A percentile compares a stretch with the other conserved stretches of the same genome.
These are phyloP conservation scores for Ricordea florida DNA, from an alignment of 92 coral and sea anemone species.

Conservation along the genomic window DNA sequence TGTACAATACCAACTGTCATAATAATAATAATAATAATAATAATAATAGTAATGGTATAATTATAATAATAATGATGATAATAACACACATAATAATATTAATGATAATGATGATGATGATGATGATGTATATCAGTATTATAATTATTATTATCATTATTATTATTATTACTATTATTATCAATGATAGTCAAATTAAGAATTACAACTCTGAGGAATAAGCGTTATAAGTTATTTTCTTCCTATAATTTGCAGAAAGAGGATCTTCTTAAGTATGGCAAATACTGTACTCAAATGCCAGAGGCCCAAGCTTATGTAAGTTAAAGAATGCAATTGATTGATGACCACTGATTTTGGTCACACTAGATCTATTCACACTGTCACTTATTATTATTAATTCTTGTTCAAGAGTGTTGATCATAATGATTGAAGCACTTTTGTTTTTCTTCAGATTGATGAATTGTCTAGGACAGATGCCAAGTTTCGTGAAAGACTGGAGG, in stretches of 20 bases:
- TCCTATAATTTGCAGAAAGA: constrained; percentile 79
- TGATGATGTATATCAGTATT: not conserved
- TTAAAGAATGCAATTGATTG: not conserved
- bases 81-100: too few relatives aligned
- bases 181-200: too few relatives aligned
- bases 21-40: not conserved
- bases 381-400: not conserved
- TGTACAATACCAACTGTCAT: not conserved
- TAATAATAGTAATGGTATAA: not conserved
- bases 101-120: not conserved
- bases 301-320: constrained; percentile 93
- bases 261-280: constrained; percentile 91
- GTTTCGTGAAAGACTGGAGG: constrained; percentile 79
- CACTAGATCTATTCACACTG: not conserved
- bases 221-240: not conserved
- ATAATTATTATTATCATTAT: not conserved
- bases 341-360: not conserved
- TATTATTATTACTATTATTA: too few relatives aligned
- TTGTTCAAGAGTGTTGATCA: not conserved
- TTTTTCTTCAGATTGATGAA: constrained; percentile 69
- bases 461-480: constrained; percentile 71
- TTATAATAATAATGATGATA: too few relatives aligned
- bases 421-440: not conserved
- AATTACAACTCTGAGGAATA: not conserved
- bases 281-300: constrained; percentile 96